Evolutionary conservation across 2,113 vertebrate species (phyloP).

Genomic region (Pelvicachromis taeniatus): DNA sequence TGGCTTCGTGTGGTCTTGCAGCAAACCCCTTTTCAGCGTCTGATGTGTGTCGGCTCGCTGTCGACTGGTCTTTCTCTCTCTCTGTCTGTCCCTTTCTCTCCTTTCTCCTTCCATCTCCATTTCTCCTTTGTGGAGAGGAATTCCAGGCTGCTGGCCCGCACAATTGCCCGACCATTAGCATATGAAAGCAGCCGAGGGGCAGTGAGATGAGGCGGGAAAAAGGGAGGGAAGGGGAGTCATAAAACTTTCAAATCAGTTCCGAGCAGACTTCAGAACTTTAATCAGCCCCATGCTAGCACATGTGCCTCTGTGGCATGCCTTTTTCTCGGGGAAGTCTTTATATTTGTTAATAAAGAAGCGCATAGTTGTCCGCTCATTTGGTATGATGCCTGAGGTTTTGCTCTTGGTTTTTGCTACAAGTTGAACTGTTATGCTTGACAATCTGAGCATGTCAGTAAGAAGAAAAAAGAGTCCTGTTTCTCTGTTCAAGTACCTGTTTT

Average conservation of each 20-base stretch:
- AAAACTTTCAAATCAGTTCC: conserved; percentile 46
- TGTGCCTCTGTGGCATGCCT: background rate
- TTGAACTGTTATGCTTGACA: background rate
- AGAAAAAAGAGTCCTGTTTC: background rate
- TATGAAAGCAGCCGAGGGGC: conserved; percentile 61
- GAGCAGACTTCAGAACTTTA: conserved; percentile 14
- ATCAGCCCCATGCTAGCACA: background rate
- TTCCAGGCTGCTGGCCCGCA: conserved; percentile 60
- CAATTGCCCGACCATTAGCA: conserved; percentile 60
- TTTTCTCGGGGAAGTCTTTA: background rate
- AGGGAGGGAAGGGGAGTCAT: conserved; percentile 22
- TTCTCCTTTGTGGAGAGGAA: conserved; percentile 58
- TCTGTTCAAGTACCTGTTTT: background rate
- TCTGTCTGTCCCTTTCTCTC: conserved; percentile 30
- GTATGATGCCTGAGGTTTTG: background rate
- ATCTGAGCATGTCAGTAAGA: background rate
- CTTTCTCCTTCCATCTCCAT: conserved; percentile 33
- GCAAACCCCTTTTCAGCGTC: background rate
- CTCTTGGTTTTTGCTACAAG: background rate
- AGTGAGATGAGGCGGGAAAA: conserved; percentile 35
- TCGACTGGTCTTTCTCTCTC: conserved; percentile 25
- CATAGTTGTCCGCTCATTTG: background rate
- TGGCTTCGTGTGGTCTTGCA: background rate
- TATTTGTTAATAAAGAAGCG: background rate
- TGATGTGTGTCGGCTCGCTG: conserved; percentile 26